These are phyloP conservation scores for Candidula unifasciata DNA, from an alignment of 2,888 invertebrate genomes.

Conservation along the genomic window DNA sequence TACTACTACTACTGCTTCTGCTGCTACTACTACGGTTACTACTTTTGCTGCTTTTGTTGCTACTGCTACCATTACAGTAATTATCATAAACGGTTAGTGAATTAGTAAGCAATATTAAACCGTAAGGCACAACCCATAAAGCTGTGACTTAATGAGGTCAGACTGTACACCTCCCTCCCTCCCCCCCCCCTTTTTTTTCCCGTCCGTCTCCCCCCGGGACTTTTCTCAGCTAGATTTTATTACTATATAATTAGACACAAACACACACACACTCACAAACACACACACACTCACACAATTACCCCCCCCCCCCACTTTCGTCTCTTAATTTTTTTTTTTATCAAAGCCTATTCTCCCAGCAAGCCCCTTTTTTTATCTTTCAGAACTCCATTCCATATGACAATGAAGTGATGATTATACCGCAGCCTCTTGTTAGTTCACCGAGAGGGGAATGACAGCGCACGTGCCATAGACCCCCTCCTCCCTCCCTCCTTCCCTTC, in stretches of 20 bases:
- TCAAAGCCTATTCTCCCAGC: not conserved
- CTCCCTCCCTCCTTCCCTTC: not conserved
- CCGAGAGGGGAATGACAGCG: constrained; percentile 31
- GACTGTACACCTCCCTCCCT: too few relatives aligned
- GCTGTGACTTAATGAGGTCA: too few relatives aligned
- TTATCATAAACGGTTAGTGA: too few relatives aligned
- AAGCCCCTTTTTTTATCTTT: constrained; percentile 1
- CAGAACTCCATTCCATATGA: not conserved
- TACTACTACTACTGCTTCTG: not conserved
- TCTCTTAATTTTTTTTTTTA: not conserved
- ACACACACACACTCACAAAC: not conserved
- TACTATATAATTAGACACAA: not conserved
- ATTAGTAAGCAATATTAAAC: too few relatives aligned
- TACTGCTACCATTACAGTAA: too few relatives aligned
- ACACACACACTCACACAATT: constrained; percentile 3
- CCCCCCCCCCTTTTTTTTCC: not conserved
- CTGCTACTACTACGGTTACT: not conserved
- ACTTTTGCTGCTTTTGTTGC: too few relatives aligned
- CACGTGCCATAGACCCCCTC: constrained; percentile 27
- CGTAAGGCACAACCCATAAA: too few relatives aligned
- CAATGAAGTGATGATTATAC: constrained; percentile 40
- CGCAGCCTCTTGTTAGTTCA: constrained; percentile 39
- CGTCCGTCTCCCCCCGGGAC: too few relatives aligned
- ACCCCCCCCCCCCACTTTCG: not conserved
- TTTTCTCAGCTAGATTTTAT: too few relatives aligned